phyloP scores from a whole-genome alignment of 2,797 vertebrate species.

The Galago senegalensis region DNA sequence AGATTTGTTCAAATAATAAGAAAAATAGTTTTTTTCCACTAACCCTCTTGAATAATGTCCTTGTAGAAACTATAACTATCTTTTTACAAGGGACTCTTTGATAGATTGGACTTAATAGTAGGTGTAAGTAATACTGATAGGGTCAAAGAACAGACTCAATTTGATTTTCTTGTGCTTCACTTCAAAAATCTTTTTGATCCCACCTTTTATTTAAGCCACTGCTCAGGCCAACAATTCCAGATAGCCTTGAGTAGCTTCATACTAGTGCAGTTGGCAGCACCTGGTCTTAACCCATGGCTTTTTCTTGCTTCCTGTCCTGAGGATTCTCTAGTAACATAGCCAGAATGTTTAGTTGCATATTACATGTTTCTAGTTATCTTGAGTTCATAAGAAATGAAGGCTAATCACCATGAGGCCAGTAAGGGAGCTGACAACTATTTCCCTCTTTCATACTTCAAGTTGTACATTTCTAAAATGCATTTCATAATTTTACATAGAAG shows the following conservation, averaged over 20 bases:
- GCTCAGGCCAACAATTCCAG: neutral
- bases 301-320: neutral
- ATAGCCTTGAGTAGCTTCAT: neutral
- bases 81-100: neutral
- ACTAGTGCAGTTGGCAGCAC: neutral
- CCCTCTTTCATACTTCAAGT: neutral
- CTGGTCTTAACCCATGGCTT: neutral
- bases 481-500: neutral
- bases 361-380: neutral
- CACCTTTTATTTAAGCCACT: neutral
- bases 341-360: neutral
- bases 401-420: neutral
- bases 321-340: neutral
- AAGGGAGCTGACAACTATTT: neutral
- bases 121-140: neutral
- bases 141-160: neutral
- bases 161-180: neutral
- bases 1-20: neutral
- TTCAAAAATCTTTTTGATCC: neutral
- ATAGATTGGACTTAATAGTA: neutral
- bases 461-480: neutral
- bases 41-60: neutral
- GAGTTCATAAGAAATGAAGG: neutral
- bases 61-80: neutral
- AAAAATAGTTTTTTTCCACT: neutral